Conservation (phyloP, 2,888 invertebrate genomes). For the Epirrita christyi region DNA sequence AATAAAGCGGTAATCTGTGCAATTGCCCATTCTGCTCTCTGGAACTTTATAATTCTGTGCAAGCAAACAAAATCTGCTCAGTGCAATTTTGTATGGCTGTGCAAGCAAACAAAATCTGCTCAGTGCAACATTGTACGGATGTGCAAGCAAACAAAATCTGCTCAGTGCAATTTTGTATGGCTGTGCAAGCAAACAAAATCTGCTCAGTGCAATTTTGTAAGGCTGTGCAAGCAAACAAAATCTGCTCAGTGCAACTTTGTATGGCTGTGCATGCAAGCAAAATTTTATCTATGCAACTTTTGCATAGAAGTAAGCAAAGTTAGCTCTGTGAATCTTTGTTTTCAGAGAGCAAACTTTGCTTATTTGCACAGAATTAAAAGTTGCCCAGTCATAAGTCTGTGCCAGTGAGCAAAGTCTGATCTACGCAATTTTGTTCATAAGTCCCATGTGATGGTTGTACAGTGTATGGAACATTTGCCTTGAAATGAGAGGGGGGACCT, state of each 20-base stretch:
- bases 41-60: background rate
- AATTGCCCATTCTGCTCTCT: background rate
- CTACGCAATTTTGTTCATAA: background rate
- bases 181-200: too few relatives aligned
- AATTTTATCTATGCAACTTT: background rate
- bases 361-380: too few relatives aligned
- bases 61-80: background rate
- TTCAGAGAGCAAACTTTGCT: too few relatives aligned
- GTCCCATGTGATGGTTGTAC: constrained; percentile 6
- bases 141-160: background rate
- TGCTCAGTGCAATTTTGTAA: too few relatives aligned
- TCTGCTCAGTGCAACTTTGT: too few relatives aligned
- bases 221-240: too few relatives aligned
- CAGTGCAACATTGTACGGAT: background rate
- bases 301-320: too few relatives aligned
- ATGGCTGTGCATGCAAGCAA: background rate
- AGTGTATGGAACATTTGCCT: background rate
- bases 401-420: background rate
- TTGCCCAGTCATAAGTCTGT: too few relatives aligned
- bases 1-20: too few relatives aligned
- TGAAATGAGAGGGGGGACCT: constrained; percentile 51
- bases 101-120: background rate
- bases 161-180: too few relatives aligned
- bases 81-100: too few relatives aligned
- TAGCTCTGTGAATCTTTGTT: too few relatives aligned